Percentiles rank a stretch among this genome's conserved stretches.
phyloP scores from a whole-genome alignment of 2,888 invertebrate genomes.

The Tortrix viridana region DNA sequence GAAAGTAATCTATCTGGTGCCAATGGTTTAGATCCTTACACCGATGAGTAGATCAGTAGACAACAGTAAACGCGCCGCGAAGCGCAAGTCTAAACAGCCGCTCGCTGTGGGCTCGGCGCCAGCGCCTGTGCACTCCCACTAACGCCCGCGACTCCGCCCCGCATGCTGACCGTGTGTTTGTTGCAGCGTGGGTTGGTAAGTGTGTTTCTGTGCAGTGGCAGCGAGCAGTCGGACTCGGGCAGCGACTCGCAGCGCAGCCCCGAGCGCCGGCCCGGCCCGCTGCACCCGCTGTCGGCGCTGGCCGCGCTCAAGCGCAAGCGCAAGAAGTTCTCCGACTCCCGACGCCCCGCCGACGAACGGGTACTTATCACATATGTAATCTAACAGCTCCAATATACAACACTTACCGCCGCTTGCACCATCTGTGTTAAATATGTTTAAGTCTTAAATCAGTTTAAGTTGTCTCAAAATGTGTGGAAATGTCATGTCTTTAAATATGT shows the following conservation, averaged over 20 bases:
- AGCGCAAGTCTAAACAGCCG: no score
- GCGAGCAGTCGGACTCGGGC: conserved; percentile 87
- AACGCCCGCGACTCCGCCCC: background rate
- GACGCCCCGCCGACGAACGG: conserved; percentile 82
- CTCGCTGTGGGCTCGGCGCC: no score
- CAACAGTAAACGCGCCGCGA: no score
- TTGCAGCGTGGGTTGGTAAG: conserved; percentile 35
- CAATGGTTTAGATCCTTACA: no score
- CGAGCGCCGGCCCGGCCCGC: conserved; percentile 62
- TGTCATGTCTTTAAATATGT: no score
- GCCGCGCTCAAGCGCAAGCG: conserved; percentile 91
- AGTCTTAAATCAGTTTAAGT: no score
- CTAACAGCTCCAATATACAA: background rate
- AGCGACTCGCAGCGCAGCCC: conserved; percentile 89
- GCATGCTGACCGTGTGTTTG: conserved; percentile 12
- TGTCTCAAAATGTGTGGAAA: no score
- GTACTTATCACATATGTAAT: background rate
- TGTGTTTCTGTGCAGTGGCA: conserved; percentile 54
- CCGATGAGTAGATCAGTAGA: no score
- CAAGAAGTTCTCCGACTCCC: conserved; percentile 92
- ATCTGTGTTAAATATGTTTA: no score
- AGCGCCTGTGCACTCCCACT: background rate
- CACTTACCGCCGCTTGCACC: no score
- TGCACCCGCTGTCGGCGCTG: conserved; percentile 84
- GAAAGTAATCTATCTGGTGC: no score